Percentiles rank a stretch among this genome's conserved stretches.
phyloP scores from a whole-genome alignment of 2,113 vertebrate genomes.

The Tichodroma muraria region DNA sequence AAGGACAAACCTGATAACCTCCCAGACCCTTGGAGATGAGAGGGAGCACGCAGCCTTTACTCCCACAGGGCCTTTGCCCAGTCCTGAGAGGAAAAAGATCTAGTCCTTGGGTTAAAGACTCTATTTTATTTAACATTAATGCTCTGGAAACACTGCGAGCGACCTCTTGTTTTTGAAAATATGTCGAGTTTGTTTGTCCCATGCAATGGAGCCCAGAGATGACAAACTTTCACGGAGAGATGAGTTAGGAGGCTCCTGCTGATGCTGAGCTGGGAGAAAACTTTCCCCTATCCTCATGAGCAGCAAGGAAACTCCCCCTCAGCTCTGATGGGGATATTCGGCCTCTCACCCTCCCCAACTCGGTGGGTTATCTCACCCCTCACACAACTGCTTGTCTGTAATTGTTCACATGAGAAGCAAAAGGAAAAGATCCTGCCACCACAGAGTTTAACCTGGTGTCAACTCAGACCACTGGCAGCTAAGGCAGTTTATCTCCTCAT shows the following conservation, averaged over 20 bases:
- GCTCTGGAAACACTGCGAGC: neutral
- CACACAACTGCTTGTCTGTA: neutral
- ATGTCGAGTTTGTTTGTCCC: fast-evolving
- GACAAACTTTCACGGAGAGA: neutral
- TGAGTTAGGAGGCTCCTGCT: neutral
- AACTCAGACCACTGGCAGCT: neutral
- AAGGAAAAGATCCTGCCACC: neutral
- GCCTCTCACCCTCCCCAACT: neutral
- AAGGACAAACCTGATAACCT: neutral
- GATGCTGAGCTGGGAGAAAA: neutral
- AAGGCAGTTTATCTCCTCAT: neutral
- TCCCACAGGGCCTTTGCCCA: neutral
- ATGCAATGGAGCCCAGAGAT: neutral
- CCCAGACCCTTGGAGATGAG: neutral
- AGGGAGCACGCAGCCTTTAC: fast-evolving
- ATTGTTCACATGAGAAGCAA: neutral
- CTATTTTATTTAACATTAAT: neutral
- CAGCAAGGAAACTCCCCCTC: neutral
- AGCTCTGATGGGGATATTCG: too few species aligned
- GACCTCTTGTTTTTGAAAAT: neutral
- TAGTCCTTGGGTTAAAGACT: neutral
- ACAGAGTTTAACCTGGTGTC: neutral
- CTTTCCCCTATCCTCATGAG: neutral
- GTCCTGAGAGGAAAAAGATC: neutral
- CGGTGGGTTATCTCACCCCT: neutral